Conservation (phyloP, 2,113 vertebrate genomes). For the Thryonomys swinderianus region DNA sequence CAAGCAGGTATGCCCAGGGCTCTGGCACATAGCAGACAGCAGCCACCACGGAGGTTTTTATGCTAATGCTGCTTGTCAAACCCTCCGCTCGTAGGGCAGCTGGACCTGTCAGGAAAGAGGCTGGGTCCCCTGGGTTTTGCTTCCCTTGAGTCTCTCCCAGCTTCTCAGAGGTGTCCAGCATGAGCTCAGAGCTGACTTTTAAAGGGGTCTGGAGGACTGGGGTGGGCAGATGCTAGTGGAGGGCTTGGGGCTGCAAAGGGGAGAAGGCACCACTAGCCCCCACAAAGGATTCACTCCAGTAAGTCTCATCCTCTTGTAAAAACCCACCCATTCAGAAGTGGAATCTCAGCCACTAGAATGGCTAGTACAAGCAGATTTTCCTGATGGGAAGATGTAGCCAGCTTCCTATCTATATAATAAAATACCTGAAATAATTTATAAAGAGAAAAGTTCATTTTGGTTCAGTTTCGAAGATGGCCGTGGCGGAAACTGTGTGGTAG, state of each 20-base stretch:
- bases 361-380: not conserved
- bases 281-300: not conserved
- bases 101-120: slow-evolving; percentile 68
- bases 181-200: not conserved
- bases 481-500: not conserved
- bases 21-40: slow-evolving; percentile 63
- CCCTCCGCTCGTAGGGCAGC: slow-evolving; percentile 42
- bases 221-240: too few relatives aligned
- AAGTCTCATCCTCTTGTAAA: not conserved
- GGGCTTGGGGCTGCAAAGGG: not conserved
- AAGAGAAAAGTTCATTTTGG: not conserved
- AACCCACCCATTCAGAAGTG: not conserved
- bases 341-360: not conserved
- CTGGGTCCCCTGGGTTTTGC: slow-evolving; percentile 60
- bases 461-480: not conserved
- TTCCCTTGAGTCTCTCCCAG: slow-evolving; percentile 22
- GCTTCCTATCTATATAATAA: not conserved
- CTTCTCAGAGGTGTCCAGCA: slow-evolving; percentile 42
- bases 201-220: not conserved
- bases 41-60: slow-evolving; percentile 61
- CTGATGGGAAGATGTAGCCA: not conserved
- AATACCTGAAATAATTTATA: not conserved
- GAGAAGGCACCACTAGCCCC: not conserved
- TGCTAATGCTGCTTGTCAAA: slow-evolving; percentile 76
- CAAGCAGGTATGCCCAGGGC: slow-evolving; percentile 57